Percentiles rank a stretch among this genome's conserved stretches.
Evolutionary conservation across 2,797 vertebrate genomes (phyloP).

Genomic region (Alca torda): DNA sequence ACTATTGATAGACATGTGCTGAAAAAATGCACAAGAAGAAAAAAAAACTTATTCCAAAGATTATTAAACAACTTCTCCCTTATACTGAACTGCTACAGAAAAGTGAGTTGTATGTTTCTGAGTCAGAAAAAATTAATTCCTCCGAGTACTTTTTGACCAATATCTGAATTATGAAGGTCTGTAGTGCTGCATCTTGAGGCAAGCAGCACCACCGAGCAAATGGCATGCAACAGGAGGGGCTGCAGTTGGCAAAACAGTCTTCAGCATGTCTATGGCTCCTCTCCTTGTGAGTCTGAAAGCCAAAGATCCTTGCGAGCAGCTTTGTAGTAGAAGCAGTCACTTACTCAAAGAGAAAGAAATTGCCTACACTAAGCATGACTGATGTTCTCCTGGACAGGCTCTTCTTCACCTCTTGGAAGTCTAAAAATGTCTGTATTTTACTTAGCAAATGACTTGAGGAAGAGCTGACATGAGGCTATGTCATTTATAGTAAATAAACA

Average conservation of each 20-base stretch:
- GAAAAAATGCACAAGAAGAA: background rate
- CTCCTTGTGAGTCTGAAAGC: background rate
- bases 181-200: background rate
- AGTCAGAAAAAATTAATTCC: background rate
- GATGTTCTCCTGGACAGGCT: background rate
- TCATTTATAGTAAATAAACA: background rate
- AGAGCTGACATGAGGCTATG: background rate
- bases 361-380: accelerated
- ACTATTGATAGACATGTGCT: background rate
- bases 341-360: background rate
- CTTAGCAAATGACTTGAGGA: background rate
- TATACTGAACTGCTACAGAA: background rate
- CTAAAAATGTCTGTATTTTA: background rate
- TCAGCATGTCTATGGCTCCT: background rate
- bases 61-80: background rate
- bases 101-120: background rate
- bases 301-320: background rate
- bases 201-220: background rate
- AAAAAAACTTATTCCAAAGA: background rate
- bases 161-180: background rate
- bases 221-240: background rate
- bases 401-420: background rate
- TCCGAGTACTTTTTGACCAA: background rate
- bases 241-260: background rate
- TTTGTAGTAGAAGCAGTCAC: background rate